A percentile compares a stretch with the other conserved stretches of the same genome.
These are phyloP conservation scores for Papilio demoleus DNA, from an alignment of 2,888 invertebrate species.

Conservation along the genomic window DNA sequence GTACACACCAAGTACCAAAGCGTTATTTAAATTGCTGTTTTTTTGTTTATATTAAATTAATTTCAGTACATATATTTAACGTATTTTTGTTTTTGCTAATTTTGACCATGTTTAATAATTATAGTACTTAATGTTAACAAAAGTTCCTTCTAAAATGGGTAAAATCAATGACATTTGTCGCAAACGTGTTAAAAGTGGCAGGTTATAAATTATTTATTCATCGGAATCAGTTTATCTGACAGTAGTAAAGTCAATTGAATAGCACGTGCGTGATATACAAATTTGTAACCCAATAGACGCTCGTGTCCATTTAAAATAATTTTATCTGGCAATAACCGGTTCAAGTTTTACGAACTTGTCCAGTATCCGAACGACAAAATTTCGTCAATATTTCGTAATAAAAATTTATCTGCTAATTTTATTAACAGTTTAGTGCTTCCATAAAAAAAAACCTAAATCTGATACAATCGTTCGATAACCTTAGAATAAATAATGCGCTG, in stretches of 20 bases:
- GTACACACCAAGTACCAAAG: no score
- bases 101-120: background rate
- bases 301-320: constrained; percentile 16
- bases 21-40: no score
- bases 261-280: constrained; percentile 30
- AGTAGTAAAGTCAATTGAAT: constrained; percentile 17
- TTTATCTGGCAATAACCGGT: constrained; percentile 34
- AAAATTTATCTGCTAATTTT: constrained; percentile 9
- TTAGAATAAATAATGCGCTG: constrained; percentile 12
- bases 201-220: constrained; percentile 35
- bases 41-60: no score
- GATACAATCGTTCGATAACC: constrained; percentile 14
- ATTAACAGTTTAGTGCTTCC: constrained; percentile 6
- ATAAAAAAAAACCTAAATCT: constrained; percentile 33
- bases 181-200: constrained; percentile 8
- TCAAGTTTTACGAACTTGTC: constrained; percentile 17
- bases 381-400: constrained; percentile 12
- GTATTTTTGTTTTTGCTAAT: no score
- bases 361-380: constrained; percentile 5
- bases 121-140: background rate
- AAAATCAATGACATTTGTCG: constrained; percentile 4
- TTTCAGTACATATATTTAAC: no score
- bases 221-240: constrained; percentile 14
- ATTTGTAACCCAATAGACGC: constrained; percentile 26
- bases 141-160: constrained; percentile 24